These are phyloP conservation scores for Drosophila antonietae DNA, from an alignment of 2,888 invertebrate genomes.

Conservation along the genomic window DNA sequence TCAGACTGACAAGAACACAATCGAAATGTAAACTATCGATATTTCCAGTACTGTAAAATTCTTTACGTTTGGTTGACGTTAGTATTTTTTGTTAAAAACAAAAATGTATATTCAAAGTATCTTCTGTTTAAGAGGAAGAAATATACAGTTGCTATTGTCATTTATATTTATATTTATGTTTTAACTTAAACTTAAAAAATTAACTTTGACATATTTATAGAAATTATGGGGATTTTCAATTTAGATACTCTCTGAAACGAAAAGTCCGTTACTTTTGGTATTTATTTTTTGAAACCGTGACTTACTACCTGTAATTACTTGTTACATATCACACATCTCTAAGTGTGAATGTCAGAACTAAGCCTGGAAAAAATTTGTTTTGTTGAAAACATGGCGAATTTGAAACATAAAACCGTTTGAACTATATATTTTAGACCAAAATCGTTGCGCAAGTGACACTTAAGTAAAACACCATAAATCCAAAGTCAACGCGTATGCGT, in stretches of 20 bases:
- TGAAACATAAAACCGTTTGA: slow-evolving; percentile 38
- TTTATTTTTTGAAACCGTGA: slow-evolving; percentile 18
- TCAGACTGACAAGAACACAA: slow-evolving; percentile 56
- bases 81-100: background rate
- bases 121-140: too few relatives aligned
- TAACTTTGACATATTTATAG: background rate
- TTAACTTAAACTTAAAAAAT: background rate
- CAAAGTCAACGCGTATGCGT: slow-evolving; percentile 24
- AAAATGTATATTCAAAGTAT: background rate
- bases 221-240: background rate
- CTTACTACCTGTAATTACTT: slow-evolving; percentile 32
- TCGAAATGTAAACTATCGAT: slow-evolving; percentile 39
- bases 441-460: slow-evolving; percentile 27
- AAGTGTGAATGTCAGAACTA: slow-evolving; percentile 62
- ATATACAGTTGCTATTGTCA: background rate
- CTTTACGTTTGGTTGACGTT: too few relatives aligned
- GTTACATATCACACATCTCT: slow-evolving; percentile 47
- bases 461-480: background rate
- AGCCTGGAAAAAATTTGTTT: slow-evolving; percentile 69
- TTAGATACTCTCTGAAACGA: fast-evolving
- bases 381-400: slow-evolving; percentile 65
- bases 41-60: slow-evolving; percentile 32
- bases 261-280: slow-evolving; percentile 16
- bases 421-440: slow-evolving; percentile 20
- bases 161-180: background rate